Percentiles rank a stretch among this genome's conserved stretches.
Evolutionary conservation across 2,888 invertebrate genomes (phyloP).

Genomic region (Nesidiocoris tenuis): DNA sequence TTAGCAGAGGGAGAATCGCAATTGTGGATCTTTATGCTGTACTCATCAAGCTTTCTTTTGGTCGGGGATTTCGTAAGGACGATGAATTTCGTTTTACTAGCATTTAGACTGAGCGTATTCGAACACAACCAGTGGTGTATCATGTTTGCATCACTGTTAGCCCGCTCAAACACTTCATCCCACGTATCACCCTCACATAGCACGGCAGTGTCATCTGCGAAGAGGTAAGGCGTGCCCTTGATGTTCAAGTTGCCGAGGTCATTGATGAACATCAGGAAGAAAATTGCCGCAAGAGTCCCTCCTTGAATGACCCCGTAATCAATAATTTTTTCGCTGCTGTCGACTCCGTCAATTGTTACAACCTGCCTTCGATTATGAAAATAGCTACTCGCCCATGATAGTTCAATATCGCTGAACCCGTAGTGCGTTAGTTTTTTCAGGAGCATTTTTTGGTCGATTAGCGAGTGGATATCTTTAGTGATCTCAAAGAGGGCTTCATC

Average conservation of each 20-base stretch:
- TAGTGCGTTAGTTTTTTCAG: slow-evolving; percentile 4
- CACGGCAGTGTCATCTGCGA: slow-evolving; percentile 33
- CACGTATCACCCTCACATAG: no score
- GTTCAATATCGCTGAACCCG: not conserved
- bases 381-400: slow-evolving; percentile 28
- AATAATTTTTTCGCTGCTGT: not conserved
- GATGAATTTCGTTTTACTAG: slow-evolving; percentile 34
- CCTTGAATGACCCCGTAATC: slow-evolving; percentile 31
- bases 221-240: slow-evolving; percentile 10
- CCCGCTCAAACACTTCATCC: slow-evolving; percentile 19
- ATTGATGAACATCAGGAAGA: slow-evolving; percentile 36
- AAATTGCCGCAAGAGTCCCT: slow-evolving; percentile 17
- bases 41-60: no score
- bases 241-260: slow-evolving; percentile 12
- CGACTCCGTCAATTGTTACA: slow-evolving; percentile 7
- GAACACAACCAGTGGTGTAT: slow-evolving; percentile 25
- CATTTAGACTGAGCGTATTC: slow-evolving; percentile 37
- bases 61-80: slow-evolving; percentile 8
- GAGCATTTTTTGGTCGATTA: no score
- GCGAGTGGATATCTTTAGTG: no score
- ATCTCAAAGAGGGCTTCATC: no score
- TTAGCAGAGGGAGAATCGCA: no score
- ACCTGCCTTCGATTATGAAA: slow-evolving; percentile 13
- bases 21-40: no score
- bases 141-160: slow-evolving; percentile 3